These are phyloP conservation scores for Shinisaurus crocodilurus DNA, from an alignment of 2,113 vertebrate genomes.

Conservation along the genomic window DNA sequence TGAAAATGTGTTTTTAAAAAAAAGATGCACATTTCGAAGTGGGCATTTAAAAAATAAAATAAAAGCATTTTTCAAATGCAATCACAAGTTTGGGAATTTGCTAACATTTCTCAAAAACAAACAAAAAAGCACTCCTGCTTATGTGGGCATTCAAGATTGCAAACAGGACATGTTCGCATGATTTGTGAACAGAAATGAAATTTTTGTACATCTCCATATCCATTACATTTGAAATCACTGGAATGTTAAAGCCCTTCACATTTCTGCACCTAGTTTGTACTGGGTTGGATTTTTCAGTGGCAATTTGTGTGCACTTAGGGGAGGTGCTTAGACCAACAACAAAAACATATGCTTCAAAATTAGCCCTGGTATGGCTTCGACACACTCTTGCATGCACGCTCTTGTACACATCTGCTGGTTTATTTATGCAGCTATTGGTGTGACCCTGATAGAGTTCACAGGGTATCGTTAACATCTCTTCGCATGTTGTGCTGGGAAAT, in stretches of 20 bases:
- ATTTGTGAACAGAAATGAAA: no score
- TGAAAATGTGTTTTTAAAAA: no score
- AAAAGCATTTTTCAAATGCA: no score
- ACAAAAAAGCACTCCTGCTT: no score
- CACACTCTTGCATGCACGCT: not conserved
- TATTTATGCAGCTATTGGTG: not conserved
- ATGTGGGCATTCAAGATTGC: no score
- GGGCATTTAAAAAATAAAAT: no score
- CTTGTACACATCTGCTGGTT: not conserved
- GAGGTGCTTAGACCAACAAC: not conserved
- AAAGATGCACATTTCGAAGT: no score
- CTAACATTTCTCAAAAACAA: no score
- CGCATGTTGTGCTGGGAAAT: not conserved
- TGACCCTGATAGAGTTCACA: not conserved
- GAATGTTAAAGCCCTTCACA: not conserved
- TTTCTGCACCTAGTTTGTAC: not conserved
- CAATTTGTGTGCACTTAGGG: not conserved
- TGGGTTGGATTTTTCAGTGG: not conserved
- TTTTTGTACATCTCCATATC: no score
- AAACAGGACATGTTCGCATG: no score
- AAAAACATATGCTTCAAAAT: not conserved
- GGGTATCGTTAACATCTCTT: not conserved
- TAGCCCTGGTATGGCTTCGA: not conserved
- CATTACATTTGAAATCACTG: not conserved
- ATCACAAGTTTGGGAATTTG: no score